A percentile compares a stretch with the other conserved stretches of the same genome.
These are phyloP conservation scores for Phyllostomus discolor DNA, from an alignment of 2,113 vertebrate genomes.

Conservation along the genomic window DNA sequence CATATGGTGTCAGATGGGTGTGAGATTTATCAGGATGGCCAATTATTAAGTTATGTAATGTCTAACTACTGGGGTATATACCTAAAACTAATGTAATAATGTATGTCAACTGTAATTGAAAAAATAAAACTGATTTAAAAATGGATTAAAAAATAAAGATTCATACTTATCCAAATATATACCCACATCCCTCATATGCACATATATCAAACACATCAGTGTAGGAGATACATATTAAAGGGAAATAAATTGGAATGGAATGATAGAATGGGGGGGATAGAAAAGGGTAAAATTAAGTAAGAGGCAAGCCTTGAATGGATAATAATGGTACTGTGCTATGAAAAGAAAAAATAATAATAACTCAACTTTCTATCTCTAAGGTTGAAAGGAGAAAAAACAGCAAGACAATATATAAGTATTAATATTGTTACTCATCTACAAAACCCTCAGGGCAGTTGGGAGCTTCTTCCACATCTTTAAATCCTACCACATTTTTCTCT, in stretches of 20 bases:
- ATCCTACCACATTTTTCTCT: neutral
- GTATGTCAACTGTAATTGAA: neutral
- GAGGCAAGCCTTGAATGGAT: neutral
- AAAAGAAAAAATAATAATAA: neutral
- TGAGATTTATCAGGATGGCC: neutral
- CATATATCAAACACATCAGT: neutral
- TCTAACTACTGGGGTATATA: neutral
- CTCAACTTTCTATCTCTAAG: neutral
- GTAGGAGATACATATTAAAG: neutral
- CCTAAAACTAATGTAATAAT: neutral
- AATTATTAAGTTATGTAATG: neutral
- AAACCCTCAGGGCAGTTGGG: neutral
- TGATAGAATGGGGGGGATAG: neutral
- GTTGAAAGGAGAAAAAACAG: neutral
- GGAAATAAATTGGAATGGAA: neutral
- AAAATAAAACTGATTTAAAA: neutral
- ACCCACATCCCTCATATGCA: neutral
- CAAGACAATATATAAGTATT: too few relatives aligned
- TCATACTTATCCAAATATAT: neutral
- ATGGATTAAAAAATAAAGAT: neutral
- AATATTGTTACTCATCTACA: neutral
- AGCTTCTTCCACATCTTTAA: neutral
- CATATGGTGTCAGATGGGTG: neutral
- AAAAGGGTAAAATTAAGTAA: neutral
- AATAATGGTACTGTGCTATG: neutral